Base-by-base conservation (phyloP, 2,888 invertebrate species). In the Iselma pallidipennis region DNA sequence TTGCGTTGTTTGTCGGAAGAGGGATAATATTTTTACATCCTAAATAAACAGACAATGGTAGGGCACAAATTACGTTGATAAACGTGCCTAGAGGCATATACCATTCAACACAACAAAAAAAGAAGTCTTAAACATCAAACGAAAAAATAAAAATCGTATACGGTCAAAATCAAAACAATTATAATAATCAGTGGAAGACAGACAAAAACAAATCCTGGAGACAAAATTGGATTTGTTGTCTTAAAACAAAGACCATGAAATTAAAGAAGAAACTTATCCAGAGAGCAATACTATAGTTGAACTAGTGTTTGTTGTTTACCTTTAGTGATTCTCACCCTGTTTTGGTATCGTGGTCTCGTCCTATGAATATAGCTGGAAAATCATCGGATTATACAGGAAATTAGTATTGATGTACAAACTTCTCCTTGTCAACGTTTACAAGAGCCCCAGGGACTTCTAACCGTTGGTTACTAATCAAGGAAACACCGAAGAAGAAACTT, bases 321-420 rank as follows among this genome's bases (percentile, higher is more conserved):
- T 50, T 23, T 29, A 28, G 25, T 16, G 29, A 50, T 50, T 50
- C 28, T 29, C 21, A 50, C 14, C 29, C 37, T 26, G 25, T 25
- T 50, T 50, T 48, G 26, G 42, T 48, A 55, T 42, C 37, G 26
- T 28, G 56, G 29, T 31, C 50, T 29, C 23, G 56, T 49, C 50
- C 49, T 49, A 19, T n/a, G 33, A 29, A 33, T 56, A 49, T 42
- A 23, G 51, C 51, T 63, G 60, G 71, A 68, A 71, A 71, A 71
- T 69, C 66, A 62, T 63, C 62, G 64, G 71, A 73, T 73, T 71
- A 73, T 67, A 66, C 69, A 68, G 70, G 71, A 70, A 71, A 72
- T 72, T 71, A 69, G 70, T 68, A 70, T 66, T 67, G 71, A 69
- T 68, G 68, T 61, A 64, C 66, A 63, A 70, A 71, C 57, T 69